Conservation (phyloP, 1,140 invertebrate species). For the Asobara japonica region DNA sequence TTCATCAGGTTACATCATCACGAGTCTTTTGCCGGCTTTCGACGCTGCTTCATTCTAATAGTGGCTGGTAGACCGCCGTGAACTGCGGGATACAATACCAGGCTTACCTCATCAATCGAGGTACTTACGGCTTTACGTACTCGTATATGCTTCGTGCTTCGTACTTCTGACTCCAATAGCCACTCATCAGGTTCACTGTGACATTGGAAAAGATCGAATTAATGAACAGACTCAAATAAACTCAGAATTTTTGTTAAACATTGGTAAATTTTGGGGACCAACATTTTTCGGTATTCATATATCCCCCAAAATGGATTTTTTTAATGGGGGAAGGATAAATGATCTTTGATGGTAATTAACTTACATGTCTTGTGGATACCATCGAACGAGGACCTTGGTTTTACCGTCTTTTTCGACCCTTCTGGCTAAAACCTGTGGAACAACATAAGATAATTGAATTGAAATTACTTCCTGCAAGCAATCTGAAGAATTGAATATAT, state of each 20-base stretch:
- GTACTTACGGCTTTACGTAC: conserved; percentile 64
- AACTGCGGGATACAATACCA: conserved; percentile 56
- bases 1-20: conserved; percentile 45
- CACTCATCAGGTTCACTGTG: conserved; percentile 72
- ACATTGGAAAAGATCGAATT: conserved; percentile 17
- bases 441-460: conserved; percentile 21
- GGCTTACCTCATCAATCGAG: conserved; percentile 57
- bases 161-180: conserved; percentile 70
- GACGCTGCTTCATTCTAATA: conserved; percentile 54
- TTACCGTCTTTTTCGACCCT: conserved; percentile 71
- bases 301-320: neutral
- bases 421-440: conserved; percentile 70
- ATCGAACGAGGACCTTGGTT: conserved; percentile 73
- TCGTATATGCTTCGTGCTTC: conserved; percentile 65
- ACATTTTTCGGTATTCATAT: no score
- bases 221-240: conserved; percentile 15
- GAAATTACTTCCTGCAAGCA: no score
- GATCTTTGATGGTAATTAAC: conserved; percentile 47
- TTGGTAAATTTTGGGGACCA: no score
- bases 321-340: neutral
- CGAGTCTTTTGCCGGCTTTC: conserved; percentile 59
- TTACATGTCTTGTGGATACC: conserved; percentile 78
- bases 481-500: no score
- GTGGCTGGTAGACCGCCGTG: conserved; percentile 40
- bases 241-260: neutral